These are phyloP conservation scores for Nymphalis polychloros DNA, from an alignment of 2,888 invertebrate genomes.

Conservation along the genomic window DNA sequence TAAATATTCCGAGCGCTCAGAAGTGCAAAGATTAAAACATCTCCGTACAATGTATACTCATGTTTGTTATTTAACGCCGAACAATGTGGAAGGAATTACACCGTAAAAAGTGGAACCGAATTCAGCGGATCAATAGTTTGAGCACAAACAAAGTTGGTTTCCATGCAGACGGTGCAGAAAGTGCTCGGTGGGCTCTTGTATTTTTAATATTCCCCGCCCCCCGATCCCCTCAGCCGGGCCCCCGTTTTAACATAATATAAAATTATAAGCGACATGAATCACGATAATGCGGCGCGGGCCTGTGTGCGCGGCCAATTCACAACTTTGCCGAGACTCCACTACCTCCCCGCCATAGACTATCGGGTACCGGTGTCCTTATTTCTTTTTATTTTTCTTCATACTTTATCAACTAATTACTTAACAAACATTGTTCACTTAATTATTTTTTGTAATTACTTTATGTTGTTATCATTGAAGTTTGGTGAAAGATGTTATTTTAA, in stretches of 20 bases:
- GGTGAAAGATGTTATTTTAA: too few relatives aligned
- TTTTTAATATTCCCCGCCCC: constrained; percentile 75
- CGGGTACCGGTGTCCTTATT: constrained; percentile 9
- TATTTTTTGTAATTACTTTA: too few relatives aligned
- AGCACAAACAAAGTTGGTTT: constrained; percentile 73
- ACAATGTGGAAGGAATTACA: constrained; percentile 35
- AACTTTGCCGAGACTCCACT: constrained; percentile 63
- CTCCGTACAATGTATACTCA: constrained; percentile 1
- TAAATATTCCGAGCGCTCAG: constrained; percentile 11
- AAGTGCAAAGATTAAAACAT: constrained; percentile 12
- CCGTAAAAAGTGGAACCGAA: constrained; percentile 44
- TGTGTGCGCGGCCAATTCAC: constrained; percentile 78
- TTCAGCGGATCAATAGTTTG: constrained; percentile 70
- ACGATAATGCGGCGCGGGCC: constrained; percentile 76
- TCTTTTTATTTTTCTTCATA: constrained; percentile 5
- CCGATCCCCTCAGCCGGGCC: constrained; percentile 50
- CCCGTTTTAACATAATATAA: constrained; percentile 80
- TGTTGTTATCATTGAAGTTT: too few relatives aligned
- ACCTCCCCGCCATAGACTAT: constrained; percentile 43
- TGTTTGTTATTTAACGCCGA: constrained; percentile 23
- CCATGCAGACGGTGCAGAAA: constrained; percentile 71
- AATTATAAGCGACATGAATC: constrained; percentile 82
- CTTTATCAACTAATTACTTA: not conserved
- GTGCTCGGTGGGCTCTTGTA: constrained; percentile 67
- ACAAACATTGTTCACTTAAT: not conserved